These are phyloP conservation scores for Clarias laeviceps DNA, from an alignment of 2,797 vertebrate genomes.

Conservation along the genomic window DNA sequence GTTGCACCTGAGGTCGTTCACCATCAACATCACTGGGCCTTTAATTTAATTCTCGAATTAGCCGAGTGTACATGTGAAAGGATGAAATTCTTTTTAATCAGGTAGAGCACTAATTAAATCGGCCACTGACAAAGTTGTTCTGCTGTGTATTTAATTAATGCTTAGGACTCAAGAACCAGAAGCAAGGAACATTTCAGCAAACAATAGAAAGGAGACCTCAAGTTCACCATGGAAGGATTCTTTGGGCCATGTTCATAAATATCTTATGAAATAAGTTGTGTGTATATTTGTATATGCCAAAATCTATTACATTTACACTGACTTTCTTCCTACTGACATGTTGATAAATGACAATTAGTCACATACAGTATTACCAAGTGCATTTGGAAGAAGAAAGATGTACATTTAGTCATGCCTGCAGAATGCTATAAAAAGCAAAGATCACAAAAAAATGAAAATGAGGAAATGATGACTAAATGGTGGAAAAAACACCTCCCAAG, in stretches of 20 bases:
- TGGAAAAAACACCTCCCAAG: background rate
- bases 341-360: background rate
- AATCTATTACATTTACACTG: background rate
- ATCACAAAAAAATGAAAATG: background rate
- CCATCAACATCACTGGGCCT: conserved; percentile 76
- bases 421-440: background rate
- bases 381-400: background rate
- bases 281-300: background rate
- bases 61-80: conserved; percentile 42
- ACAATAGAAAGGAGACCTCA: conserved; percentile 69
- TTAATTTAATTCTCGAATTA: conserved; percentile 76
- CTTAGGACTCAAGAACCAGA: conserved; percentile 66
- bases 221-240: conserved; percentile 69
- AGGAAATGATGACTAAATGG: conserved; percentile 8
- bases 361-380: background rate
- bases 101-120: conserved; percentile 64
- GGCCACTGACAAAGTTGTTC: conserved; percentile 71
- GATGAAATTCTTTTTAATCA: conserved; percentile 63
- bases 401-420: background rate
- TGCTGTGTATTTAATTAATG: conserved; percentile 73
- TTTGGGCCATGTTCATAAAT: background rate
- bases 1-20: conserved; percentile 79
- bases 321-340: conserved; percentile 58
- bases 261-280: background rate
- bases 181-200: conserved; percentile 68